Base-by-base conservation (phyloP, 2,113 vertebrate genomes). In the Dendropsophus ebraccatus region DNA sequence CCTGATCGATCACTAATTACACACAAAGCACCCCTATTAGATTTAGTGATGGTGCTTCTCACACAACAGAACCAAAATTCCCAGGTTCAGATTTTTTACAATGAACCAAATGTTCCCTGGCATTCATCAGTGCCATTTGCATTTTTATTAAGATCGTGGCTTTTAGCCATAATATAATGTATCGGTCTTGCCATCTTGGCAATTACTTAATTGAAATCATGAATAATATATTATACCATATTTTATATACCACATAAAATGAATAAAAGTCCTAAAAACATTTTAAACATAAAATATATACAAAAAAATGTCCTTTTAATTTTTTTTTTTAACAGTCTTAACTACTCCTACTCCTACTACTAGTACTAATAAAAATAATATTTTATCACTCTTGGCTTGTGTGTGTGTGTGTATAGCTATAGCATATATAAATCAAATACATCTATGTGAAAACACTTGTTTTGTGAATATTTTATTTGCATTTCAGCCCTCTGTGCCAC, bases 1-100 rank as follows among this genome's bases (percentile, higher is more conserved):
- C 54, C 86, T 90, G 88, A 90, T 69, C 80, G 73, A 89, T 91
- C 56, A 84, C 60, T 90, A 89, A 88, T 91, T 90, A 87, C 19
- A 84, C 74, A 82, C 88, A 74, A 91, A 84, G 69, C 84, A 37
- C 70, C 76, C 60, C 37, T 87, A 25, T 83, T 82, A 88, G 67
- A 88, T 73, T 85, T 85, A 88, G 72, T 81, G 67, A 52, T 84
- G 17, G 54, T 87, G 11, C 89, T 88, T 89, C 79, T 86, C 84
- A 87, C 54, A 89, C 79, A 86, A 88, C 88, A 32, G 69, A 90
- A 91, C 87, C 56, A 74, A 45, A 87, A 83, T 88, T 82, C 87
- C 88, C 84, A 88, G 89, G 83, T 84, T 83, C 84, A 81, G 47
- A 73, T 88, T 88, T 89, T 41, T 72, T 89, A 72, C 28, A 85